Conservation (phyloP, 37 sponge, comb jelly and placozoan species). For the Ephydatia muelleri region DNA sequence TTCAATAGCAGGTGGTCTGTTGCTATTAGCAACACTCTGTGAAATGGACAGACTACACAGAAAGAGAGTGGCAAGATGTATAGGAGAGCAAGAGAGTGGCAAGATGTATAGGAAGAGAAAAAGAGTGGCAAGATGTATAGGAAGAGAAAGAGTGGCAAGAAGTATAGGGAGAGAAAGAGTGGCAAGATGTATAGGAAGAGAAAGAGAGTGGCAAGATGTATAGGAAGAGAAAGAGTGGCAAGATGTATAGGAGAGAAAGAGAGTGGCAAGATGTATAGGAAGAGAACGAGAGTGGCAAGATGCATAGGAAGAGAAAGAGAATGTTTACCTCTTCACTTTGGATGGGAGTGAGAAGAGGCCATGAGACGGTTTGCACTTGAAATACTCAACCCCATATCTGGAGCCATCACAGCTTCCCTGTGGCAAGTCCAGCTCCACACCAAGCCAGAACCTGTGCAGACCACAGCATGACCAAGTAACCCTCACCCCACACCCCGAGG, state of each 20-base stretch:
- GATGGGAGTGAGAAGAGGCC: conserved; percentile 69
- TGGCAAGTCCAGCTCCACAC: conserved; percentile 86
- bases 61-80: background rate
- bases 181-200: background rate
- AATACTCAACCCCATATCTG: conserved; percentile 79
- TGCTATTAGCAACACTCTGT: background rate
- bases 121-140: background rate
- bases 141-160: background rate
- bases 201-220: background rate
- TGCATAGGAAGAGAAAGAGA: background rate
- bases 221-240: background rate
- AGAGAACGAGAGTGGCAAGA: background rate
- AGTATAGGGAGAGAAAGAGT: background rate
- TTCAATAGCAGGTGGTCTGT: background rate
- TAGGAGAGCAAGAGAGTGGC: background rate
- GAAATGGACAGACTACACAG: background rate
- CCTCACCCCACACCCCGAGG: background rate
- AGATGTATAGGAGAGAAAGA: background rate
- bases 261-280: background rate
- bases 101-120: background rate
- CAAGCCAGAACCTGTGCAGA: conserved; percentile 70
- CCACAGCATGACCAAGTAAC: background rate
- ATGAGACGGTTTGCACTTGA: conserved; percentile 80
- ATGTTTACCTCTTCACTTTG: conserved; percentile 54
- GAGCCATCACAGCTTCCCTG: conserved; percentile 89